A percentile compares a stretch with the other conserved stretches of the same genome.
Evolutionary conservation across 2,113 vertebrate genomes (phyloP).

Genomic region (Rhadina sibilatrix): DNA sequence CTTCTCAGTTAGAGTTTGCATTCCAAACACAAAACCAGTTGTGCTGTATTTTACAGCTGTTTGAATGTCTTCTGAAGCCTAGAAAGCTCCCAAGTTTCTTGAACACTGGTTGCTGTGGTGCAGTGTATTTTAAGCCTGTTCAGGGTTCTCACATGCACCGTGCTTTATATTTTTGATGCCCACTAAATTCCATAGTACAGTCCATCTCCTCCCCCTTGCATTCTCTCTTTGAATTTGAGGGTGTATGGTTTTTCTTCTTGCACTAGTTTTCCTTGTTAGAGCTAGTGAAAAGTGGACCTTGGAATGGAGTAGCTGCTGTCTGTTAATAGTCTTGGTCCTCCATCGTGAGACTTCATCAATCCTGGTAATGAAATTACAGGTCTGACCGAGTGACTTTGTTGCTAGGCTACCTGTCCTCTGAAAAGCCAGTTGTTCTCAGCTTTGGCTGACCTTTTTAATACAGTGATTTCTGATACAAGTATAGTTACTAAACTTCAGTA

Average conservation of each 20-base stretch:
- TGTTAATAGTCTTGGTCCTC: neutral
- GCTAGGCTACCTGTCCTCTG: conserved; percentile 22
- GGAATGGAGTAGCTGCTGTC: neutral
- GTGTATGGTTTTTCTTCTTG: neutral
- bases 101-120: neutral
- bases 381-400: neutral
- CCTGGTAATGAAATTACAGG: conserved; percentile 30
- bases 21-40: neutral
- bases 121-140: neutral
- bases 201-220: neutral
- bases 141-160: rapidly evolving
- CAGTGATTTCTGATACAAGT: neutral
- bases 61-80: neutral
- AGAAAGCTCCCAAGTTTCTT: neutral
- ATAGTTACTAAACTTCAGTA: neutral
- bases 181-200: neutral
- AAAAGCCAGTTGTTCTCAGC: neutral
- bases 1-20: neutral
- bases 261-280: neutral
- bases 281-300: neutral
- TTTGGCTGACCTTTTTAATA: neutral
- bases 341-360: neutral
- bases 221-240: neutral
- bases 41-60: neutral
- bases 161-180: neutral